These are phyloP conservation scores for Diadegma fenestrale DNA, from an alignment of 2,888 invertebrate species.

Conservation along the genomic window DNA sequence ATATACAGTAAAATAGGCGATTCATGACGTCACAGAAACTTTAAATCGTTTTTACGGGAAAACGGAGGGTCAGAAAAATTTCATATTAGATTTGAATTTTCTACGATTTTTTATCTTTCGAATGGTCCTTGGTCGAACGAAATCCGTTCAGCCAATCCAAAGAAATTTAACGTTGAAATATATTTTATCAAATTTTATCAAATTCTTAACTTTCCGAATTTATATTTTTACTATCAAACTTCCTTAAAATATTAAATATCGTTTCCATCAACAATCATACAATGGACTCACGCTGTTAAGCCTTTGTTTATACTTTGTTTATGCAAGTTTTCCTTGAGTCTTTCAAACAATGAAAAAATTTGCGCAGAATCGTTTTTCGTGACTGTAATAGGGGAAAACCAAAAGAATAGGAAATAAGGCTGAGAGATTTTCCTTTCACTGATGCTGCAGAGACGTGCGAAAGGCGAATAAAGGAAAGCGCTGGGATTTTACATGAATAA, in stretches of 20 bases:
- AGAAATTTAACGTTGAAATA: too few relatives aligned
- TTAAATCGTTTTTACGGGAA: too few relatives aligned
- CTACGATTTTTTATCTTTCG: too few relatives aligned
- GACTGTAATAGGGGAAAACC: not conserved
- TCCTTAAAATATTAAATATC: not conserved
- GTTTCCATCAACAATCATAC: not conserved
- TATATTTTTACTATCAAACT: too few relatives aligned
- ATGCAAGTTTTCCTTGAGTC: not conserved
- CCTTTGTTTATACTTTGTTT: not conserved
- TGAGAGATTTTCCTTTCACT: slow-evolving; percentile 36
- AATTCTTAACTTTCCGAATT: too few relatives aligned
- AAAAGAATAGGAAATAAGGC: slow-evolving; percentile 29
- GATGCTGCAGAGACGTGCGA: not conserved
- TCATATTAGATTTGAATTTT: too few relatives aligned
- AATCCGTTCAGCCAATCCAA: too few relatives aligned
- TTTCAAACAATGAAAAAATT: not conserved
- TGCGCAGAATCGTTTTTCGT: not conserved
- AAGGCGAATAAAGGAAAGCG: slow-evolving; percentile 37
- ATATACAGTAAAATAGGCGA: too few relatives aligned
- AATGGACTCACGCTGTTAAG: not conserved
- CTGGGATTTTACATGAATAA: slow-evolving; percentile 70
- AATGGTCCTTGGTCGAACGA: too few relatives aligned
- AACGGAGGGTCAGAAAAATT: too few relatives aligned
- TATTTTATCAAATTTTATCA: too few relatives aligned
- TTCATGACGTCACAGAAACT: too few relatives aligned